Base-by-base conservation (phyloP, 35 echinoderm and acorn worm genomes). In the Hemicentrotus pulcherrimus region DNA sequence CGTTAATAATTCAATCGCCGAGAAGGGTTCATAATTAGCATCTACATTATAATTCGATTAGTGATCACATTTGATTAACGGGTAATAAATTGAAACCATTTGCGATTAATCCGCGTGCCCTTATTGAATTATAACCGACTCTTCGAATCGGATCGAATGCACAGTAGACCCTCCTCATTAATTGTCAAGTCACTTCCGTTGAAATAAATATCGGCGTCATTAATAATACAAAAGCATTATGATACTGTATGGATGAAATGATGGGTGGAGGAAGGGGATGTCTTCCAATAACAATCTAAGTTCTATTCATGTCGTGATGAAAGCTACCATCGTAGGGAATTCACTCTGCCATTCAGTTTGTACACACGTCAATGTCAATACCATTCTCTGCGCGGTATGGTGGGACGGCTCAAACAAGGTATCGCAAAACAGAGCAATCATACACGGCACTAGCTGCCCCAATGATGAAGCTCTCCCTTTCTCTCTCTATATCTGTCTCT, bases 351-450 rank as follows among this genome's bases (percentile, higher is more conserved):
- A 33, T 24, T 90, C 19, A 11, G 88, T 90, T 45, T 41, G 88
- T 90, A 90, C 88, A 90, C 15, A 32, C 32, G 46, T 90, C 88
- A 90, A 90, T 90, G 33, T 90, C 32, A 86, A 90, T 90, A 90
- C 32, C 88, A 90, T 30, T 31, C 32, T 15, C 88, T 90, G 32
- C 32, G 32, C 8, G 45, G 88, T 47, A 90, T 33, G 15, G 65
- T 22, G 28, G 28, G 52, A 18, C 65, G 65, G 65, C 65, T 78
- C 65, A 28, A 70, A 70, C 18, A 70, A 70, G 16, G 24, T 70
- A 28, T 78, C 19, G 19, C 22, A 78, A 59, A 18, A 78, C 65
- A 14, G 24, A 78, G 18, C 65, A 78, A 78, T 78, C 65, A 78
- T 6, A 78, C 65, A 78, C 65, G 65, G 28, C 65, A 70, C 22